Conservation (phyloP, 2,797 vertebrate species). For the Ctenochaetus hawaiiensis region DNA sequence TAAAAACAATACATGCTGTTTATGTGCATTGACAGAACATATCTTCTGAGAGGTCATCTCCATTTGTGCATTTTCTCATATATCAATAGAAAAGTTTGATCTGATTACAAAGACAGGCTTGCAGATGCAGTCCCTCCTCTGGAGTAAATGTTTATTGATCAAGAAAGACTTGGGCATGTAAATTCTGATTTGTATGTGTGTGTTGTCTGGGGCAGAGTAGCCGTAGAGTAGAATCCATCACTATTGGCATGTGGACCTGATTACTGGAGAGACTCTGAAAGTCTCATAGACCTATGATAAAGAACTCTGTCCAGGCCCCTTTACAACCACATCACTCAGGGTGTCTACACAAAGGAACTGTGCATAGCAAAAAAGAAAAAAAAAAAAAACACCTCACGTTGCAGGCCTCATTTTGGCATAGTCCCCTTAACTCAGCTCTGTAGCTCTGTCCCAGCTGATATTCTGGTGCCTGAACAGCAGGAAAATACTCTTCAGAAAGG, state of each 20-base stretch:
- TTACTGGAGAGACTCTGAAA: constrained; percentile 80
- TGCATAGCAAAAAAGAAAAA: constrained; percentile 38
- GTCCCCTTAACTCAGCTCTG: constrained; percentile 46
- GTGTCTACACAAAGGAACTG: constrained; percentile 70
- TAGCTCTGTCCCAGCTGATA: constrained; percentile 44
- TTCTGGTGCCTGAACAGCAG: constrained; percentile 24
- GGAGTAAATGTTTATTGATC: constrained; percentile 82
- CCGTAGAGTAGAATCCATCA: constrained; percentile 83
- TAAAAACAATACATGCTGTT: constrained; percentile 29
- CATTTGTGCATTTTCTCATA: constrained; percentile 58
- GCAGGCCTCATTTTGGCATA: constrained; percentile 49
- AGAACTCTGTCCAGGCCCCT: constrained; percentile 83
- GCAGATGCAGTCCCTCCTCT: constrained; percentile 68
- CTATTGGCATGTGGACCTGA: constrained; percentile 83
- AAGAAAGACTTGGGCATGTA: constrained; percentile 75
- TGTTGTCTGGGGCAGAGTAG: constrained; percentile 58
- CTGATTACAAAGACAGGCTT: constrained; percentile 59
- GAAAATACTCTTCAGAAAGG: constrained; percentile 15
- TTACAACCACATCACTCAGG: constrained; percentile 84
- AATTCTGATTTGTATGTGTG: constrained; percentile 82
- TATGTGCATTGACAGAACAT: constrained; percentile 34
- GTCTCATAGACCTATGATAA: constrained; percentile 83
- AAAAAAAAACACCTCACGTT: constrained; percentile 21
- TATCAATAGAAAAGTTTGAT: constrained; percentile 53
- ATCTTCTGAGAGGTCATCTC: constrained; percentile 28